These are phyloP conservation scores for Siniperca scherzeri DNA, from an alignment of 2,797 vertebrate species.

Conservation along the genomic window DNA sequence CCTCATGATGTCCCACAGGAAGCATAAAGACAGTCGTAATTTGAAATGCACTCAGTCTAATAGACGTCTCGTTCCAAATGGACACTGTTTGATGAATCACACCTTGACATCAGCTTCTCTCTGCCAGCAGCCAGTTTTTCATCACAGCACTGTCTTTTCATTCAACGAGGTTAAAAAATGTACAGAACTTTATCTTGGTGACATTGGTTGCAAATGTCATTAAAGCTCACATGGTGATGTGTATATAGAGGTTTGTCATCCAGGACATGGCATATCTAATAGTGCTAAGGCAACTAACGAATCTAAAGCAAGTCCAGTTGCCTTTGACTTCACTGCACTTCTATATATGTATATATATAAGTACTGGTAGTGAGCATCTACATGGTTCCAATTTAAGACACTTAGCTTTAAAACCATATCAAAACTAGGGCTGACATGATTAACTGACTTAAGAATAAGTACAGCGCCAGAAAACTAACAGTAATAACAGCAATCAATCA, in stretches of 20 bases:
- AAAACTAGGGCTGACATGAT: background rate
- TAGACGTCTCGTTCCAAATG: background rate
- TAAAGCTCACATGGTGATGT: background rate
- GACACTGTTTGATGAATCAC: slow-evolving; percentile 1
- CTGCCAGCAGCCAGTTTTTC: background rate
- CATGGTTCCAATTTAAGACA: background rate
- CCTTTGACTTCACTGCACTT: background rate
- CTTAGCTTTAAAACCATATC: background rate
- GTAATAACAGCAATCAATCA: too few species aligned
- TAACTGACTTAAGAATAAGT: too few species aligned
- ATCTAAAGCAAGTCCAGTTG: background rate
- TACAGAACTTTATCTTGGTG: too few species aligned
- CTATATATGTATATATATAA: too few species aligned
- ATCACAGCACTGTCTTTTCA: background rate
- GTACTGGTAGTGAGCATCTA: background rate
- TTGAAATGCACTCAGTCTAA: slow-evolving; percentile 19
- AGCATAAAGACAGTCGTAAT: background rate
- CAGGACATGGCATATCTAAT: background rate
- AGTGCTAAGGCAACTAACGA: background rate
- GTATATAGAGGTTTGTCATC: background rate
- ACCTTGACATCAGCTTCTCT: slow-evolving; percentile 8
- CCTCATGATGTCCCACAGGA: slow-evolving; percentile 1
- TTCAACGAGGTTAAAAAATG: background rate
- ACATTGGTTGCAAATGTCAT: background rate
- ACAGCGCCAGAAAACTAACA: too few species aligned